A percentile compares a stretch with the other conserved stretches of the same genome.
Conservation (phyloP, 2,797 vertebrate species). For the Xiphorhynchus erythropygius region DNA sequence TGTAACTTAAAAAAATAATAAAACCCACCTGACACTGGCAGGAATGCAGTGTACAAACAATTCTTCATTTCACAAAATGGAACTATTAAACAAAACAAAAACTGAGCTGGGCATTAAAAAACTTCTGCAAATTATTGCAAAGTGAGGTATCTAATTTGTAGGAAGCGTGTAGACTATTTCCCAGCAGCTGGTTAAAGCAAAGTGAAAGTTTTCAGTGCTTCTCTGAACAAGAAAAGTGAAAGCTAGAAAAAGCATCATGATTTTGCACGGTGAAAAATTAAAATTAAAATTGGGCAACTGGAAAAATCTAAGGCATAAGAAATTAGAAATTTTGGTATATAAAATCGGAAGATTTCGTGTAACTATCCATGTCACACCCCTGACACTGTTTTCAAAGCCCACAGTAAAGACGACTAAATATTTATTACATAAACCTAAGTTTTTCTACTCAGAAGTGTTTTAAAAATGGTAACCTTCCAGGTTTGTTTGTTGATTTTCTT, state of each 20-base stretch:
- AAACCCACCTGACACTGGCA: neutral
- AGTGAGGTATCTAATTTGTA: neutral
- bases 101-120: neutral
- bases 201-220: neutral
- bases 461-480: neutral
- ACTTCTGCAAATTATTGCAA: neutral
- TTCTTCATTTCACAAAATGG: neutral
- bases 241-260: neutral
- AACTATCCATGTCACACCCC: neutral
- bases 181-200: neutral
- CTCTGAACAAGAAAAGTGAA: neutral
- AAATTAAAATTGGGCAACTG: neutral
- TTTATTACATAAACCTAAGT: neutral
- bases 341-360: neutral
- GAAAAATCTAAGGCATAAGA: neutral
- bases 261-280: neutral
- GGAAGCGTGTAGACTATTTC: neutral
- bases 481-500: neutral
- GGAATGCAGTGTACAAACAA: neutral
- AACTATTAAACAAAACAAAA: constrained; percentile 29
- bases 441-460: neutral
- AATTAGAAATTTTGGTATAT: neutral
- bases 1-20: neutral
- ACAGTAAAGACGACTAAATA: neutral
- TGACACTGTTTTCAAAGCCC: neutral